Evolutionary conservation across 2,888 invertebrate species (phyloP).

Genomic region (Syrphus vitripennis): DNA sequence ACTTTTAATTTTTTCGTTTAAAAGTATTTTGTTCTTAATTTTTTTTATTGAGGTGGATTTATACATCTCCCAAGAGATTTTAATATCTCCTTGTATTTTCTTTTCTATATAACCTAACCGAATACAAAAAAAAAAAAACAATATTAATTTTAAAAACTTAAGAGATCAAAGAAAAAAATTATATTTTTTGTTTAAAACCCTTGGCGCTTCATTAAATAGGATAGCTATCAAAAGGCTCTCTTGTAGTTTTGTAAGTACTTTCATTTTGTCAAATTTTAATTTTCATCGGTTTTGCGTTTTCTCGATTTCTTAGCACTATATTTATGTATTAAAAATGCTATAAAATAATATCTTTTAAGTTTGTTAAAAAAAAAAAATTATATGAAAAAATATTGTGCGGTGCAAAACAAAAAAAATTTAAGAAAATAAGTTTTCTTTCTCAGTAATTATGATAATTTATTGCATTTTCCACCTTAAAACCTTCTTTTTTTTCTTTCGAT

Average conservation of each 20-base stretch:
- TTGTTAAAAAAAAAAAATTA: slow-evolving; percentile 32
- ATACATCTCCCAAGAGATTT: slow-evolving; percentile 23
- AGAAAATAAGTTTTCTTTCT: slow-evolving; percentile 46
- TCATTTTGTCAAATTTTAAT: slow-evolving; percentile 77
- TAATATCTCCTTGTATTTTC: slow-evolving; percentile 24
- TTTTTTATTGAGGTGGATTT: slow-evolving; percentile 31
- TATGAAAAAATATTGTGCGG: slow-evolving; percentile 50
- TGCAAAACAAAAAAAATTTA: slow-evolving; percentile 61
- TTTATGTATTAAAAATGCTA: slow-evolving; percentile 34
- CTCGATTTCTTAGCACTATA: slow-evolving; percentile 58
- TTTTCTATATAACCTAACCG: slow-evolving; percentile 50
- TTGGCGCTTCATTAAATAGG: slow-evolving; percentile 81
- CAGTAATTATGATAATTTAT: neutral
- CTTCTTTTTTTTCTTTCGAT: slow-evolving; percentile 74
- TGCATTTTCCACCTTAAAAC: neutral
- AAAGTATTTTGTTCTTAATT: slow-evolving; percentile 18
- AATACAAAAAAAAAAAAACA: slow-evolving; percentile 55
- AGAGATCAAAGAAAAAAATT: slow-evolving; percentile 85
- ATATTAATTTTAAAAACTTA: slow-evolving; percentile 66
- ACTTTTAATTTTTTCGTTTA: slow-evolving; percentile 6
- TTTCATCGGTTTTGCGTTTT: slow-evolving; percentile 72
- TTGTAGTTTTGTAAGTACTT: slow-evolving; percentile 82
- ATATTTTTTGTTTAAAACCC: slow-evolving; percentile 87
- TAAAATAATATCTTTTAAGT: slow-evolving; percentile 52
- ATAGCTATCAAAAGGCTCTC: slow-evolving; percentile 81